These are phyloP conservation scores for Nanorana parkeri DNA, from an alignment of 2,113 vertebrate species.

Conservation along the genomic window DNA sequence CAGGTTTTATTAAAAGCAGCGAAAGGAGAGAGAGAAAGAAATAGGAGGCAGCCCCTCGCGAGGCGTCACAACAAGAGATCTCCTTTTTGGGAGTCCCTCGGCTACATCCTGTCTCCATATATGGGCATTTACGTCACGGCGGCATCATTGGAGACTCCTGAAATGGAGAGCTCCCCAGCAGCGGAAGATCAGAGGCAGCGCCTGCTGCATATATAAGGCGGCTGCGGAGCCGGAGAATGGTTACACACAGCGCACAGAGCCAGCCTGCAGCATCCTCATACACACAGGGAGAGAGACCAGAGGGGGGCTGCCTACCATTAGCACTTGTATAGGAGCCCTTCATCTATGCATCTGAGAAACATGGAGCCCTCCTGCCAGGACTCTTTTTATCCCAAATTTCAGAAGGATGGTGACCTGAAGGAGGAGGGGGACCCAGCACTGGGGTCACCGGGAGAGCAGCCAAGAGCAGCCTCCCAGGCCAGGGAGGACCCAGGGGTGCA, in stretches of 20 bases:
- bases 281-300: too few species aligned
- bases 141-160: conserved; percentile 92
- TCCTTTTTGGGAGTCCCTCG: conserved; percentile 90
- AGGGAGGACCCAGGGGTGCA: conserved; percentile 67
- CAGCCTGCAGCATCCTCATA: too few species aligned
- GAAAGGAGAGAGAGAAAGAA: neutral
- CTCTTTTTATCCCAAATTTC: conserved; percentile 82
- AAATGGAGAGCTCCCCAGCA: conserved; percentile 94
- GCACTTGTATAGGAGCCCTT: neutral
- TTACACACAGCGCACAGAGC: neutral
- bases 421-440: conserved; percentile 71
- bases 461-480: conserved; percentile 69
- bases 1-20: conserved; percentile 42
- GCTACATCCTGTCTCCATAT: conserved; percentile 97
- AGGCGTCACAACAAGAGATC: conserved; percentile 83
- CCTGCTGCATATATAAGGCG: conserved; percentile 86
- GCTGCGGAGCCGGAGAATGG: conserved; percentile 55
- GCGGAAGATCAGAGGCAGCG: conserved; percentile 84
- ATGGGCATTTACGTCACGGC: conserved; percentile 93
- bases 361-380: conserved; percentile 93
- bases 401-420: conserved; percentile 81
- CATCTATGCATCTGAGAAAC: conserved; percentile 88
- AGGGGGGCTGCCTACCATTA: neutral
- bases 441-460: conserved; percentile 71
- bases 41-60: neutral